Evolutionary conservation across 2,113 vertebrate genomes (phyloP).

Genomic region (Cephalopholis sonnerati): DNA sequence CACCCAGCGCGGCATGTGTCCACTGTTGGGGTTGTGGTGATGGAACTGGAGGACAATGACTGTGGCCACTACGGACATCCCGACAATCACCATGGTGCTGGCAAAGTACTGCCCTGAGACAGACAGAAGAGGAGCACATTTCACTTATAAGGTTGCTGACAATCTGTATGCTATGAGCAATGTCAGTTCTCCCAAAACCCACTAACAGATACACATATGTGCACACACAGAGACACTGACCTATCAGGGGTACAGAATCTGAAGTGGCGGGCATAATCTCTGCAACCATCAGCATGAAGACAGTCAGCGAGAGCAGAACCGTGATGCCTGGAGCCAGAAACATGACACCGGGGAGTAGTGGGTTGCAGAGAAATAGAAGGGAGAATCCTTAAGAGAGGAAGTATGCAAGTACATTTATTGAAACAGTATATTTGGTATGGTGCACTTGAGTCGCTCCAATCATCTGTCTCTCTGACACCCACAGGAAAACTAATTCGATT

Average conservation of each 20-base stretch:
- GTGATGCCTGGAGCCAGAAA: constrained; percentile 79
- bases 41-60: constrained; percentile 88
- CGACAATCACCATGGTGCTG: constrained; percentile 89
- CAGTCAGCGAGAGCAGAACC: constrained; percentile 80
- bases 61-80: constrained; percentile 88
- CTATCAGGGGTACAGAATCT: constrained; percentile 80
- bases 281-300: constrained; percentile 84
- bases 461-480: constrained; percentile 47
- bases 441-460: constrained; percentile 26
- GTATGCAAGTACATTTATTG: constrained; percentile 13
- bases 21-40: constrained; percentile 85
- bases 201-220: not conserved
- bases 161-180: not conserved
- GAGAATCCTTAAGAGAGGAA: constrained; percentile 21
- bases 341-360: constrained; percentile 43
- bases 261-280: constrained; percentile 84
- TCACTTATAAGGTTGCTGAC: not conserved
- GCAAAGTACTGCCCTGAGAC: constrained; percentile 87
- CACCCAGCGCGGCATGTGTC: constrained; percentile 87
- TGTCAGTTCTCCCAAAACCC: not conserved
- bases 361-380: constrained; percentile 26
- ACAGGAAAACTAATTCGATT: constrained; percentile 27
- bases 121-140: constrained; percentile 40
- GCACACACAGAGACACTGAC: constrained; percentile 47
- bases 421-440: constrained; percentile 45